phyloP scores from a whole-genome alignment of 1,140 invertebrate genomes.

The Drosophila subobscura region DNA sequence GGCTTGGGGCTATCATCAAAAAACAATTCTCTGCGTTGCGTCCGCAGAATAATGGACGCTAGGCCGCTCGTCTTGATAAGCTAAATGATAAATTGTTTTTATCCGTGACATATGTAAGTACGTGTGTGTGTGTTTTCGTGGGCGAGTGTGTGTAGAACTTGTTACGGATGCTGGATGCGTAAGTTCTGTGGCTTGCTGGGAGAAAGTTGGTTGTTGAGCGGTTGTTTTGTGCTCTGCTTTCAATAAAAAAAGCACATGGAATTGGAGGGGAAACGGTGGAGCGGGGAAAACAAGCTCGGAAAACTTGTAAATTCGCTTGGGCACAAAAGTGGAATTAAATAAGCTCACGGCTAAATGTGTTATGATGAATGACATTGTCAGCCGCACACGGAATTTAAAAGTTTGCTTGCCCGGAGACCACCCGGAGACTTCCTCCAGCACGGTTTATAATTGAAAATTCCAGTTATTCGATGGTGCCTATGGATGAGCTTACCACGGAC shows the following conservation, averaged over 20 bases:
- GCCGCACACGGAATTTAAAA: slow-evolving; percentile 73
- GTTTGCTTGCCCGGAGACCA: slow-evolving; percentile 39
- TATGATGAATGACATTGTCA: slow-evolving; percentile 82
- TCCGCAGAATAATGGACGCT: slow-evolving; percentile 80
- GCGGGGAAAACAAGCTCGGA: slow-evolving; percentile 52
- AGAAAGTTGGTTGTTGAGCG: slow-evolving; percentile 63
- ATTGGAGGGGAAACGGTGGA: slow-evolving; percentile 14
- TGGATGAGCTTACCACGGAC: neutral
- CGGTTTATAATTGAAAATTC: slow-evolving; percentile 73
- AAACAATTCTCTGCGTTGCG: slow-evolving; percentile 78
- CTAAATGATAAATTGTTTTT: slow-evolving; percentile 82
- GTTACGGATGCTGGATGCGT: slow-evolving; percentile 70
- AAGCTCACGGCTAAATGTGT: slow-evolving; percentile 81
- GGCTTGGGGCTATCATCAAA: slow-evolving; percentile 71
- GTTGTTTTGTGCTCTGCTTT: slow-evolving; percentile 50
- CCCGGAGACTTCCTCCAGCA: slow-evolving; percentile 19
- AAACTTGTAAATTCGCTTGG: slow-evolving; percentile 78
- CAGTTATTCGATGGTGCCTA: neutral
- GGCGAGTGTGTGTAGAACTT: slow-evolving; percentile 28
- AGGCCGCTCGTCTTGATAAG: slow-evolving; percentile 77
- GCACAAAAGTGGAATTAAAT: slow-evolving; percentile 81
- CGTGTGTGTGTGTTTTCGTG: slow-evolving; percentile 19
- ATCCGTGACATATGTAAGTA: slow-evolving; percentile 75
- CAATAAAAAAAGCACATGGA: slow-evolving; percentile 37
- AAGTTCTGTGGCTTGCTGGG: slow-evolving; percentile 41